Percentiles rank a stretch among this genome's conserved stretches.
phyloP scores from a whole-genome alignment of 1,140 invertebrate genomes.

The Leptinotarsa lineolata region DNA sequence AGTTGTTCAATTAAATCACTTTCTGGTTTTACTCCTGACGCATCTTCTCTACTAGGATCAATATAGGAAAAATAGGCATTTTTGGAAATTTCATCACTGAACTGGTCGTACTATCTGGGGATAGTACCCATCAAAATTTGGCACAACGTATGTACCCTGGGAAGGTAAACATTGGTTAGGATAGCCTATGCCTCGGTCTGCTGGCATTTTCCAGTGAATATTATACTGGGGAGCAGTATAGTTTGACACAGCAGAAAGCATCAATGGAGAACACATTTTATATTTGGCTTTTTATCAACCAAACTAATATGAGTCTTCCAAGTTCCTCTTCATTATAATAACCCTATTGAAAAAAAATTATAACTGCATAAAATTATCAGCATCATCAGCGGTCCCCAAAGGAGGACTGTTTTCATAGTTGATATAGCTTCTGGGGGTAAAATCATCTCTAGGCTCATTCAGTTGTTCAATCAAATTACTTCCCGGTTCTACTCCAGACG shows the following conservation, averaged over 20 bases:
- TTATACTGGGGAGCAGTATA: not conserved
- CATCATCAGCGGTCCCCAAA: not conserved
- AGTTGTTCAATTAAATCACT: not conserved
- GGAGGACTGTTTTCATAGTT: not conserved
- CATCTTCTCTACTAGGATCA: not conserved
- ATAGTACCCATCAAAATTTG: not conserved
- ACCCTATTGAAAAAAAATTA: too few relatives aligned
- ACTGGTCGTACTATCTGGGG: not conserved
- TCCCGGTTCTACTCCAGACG: not conserved
- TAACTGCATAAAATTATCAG: constrained; percentile 13
- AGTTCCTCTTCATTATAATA: too few relatives aligned
- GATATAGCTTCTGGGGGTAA: not conserved
- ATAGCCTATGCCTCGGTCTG: not conserved
- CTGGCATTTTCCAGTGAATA: constrained; percentile 8
- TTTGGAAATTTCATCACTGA: not conserved
- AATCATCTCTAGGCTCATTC: not conserved
- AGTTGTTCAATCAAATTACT: not conserved
- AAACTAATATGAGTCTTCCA: too few relatives aligned
- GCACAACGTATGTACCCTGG: not conserved
- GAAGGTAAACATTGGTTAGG: not conserved
- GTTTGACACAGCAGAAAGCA: not conserved
- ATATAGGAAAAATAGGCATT: not conserved
- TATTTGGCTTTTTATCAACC: too few relatives aligned
- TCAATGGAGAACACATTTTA: too few relatives aligned
- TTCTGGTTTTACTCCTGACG: not conserved